Conservation (phyloP, 2,888 invertebrate species). For the Lasioglossum vierecki region DNA sequence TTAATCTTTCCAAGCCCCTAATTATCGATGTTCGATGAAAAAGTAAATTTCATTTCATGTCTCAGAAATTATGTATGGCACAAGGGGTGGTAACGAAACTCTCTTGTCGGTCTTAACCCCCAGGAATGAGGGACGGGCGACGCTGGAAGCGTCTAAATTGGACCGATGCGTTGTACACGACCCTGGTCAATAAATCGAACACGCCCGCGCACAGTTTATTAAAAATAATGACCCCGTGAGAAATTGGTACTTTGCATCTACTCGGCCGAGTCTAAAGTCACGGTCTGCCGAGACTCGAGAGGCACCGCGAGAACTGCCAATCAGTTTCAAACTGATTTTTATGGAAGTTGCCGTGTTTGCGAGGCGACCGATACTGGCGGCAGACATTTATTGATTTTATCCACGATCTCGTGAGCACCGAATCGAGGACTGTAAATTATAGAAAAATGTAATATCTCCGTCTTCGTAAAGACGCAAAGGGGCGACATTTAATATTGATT, state of each 20-base stretch:
- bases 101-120: neutral
- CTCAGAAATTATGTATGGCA: neutral
- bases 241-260: constrained; percentile 25
- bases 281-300: neutral
- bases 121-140: neutral
- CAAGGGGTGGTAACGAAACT: neutral
- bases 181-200: constrained; percentile 29
- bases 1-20: neutral
- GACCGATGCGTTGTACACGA: neutral
- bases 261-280: neutral
- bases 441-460: neutral
- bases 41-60: neutral
- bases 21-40: neutral
- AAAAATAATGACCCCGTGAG: constrained; percentile 38
- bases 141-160: neutral
- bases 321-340: constrained; percentile 15
- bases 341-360: neutral
- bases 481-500: neutral
- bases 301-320: neutral
- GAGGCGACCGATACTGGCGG: neutral
- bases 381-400: constrained; percentile 7
- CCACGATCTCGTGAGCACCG: neutral
- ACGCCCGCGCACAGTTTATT: constrained; percentile 12
- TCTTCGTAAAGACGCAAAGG: neutral
- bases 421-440: neutral